Evolutionary conservation across 2,797 vertebrate genomes (phyloP).

Genomic region (Epinephelus awoara): DNA sequence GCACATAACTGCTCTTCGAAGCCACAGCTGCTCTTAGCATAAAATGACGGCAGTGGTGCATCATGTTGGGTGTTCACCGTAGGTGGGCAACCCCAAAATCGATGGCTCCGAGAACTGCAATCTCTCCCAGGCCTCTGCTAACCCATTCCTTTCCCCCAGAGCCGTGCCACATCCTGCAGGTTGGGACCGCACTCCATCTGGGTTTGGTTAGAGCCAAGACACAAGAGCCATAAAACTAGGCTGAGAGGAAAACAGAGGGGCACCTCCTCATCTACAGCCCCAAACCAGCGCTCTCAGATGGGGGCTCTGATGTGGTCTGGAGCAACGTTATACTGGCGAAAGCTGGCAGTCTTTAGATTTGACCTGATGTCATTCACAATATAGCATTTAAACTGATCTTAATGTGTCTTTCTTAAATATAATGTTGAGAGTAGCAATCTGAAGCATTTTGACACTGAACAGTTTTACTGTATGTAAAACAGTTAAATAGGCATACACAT

Average conservation of each 20-base stretch:
- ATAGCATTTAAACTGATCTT: conserved; percentile 21
- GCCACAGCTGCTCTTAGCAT: conserved; percentile 28
- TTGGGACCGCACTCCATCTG: conserved; percentile 79
- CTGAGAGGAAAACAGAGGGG: conserved; percentile 70
- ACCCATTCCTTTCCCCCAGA: conserved; percentile 57
- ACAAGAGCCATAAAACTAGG: conserved; percentile 70
- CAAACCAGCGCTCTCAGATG: conserved; percentile 56
- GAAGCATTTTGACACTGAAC: background rate
- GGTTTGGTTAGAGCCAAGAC: conserved; percentile 75
- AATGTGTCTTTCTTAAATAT: conserved; percentile 5
- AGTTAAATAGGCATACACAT: background rate
- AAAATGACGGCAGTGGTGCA: conserved; percentile 28
- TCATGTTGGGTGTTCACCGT: conserved; percentile 65
- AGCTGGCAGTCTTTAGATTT: conserved; percentile 51
- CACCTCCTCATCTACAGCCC: conserved; percentile 72
- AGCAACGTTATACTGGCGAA: conserved; percentile 42
- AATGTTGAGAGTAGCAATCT: conserved; percentile 13
- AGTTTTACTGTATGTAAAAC: background rate
- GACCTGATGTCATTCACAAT: conserved; percentile 46
- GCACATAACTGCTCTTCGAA: conserved; percentile 31
- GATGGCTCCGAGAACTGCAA: conserved; percentile 50
- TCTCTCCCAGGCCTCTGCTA: conserved; percentile 63
- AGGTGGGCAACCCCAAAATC: conserved; percentile 71
- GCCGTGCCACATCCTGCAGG: conserved; percentile 79
- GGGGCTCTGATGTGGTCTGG: conserved; percentile 71